These are phyloP conservation scores for Fragum sueziense DNA, from an alignment of 2,888 invertebrate genomes.

Conservation along the genomic window DNA sequence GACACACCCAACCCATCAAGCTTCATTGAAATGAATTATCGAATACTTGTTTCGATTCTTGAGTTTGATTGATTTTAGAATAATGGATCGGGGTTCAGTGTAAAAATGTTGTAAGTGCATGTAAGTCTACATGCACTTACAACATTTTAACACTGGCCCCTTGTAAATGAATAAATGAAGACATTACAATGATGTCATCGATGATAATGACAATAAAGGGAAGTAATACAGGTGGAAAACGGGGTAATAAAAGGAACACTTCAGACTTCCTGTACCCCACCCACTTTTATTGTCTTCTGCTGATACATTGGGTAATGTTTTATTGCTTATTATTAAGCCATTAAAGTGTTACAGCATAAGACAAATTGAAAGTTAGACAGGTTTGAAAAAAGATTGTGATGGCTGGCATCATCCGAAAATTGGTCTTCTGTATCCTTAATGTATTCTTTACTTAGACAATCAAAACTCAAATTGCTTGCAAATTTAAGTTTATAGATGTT, in stretches of 20 bases:
- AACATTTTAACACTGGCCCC: no score
- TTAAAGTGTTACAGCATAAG: not conserved
- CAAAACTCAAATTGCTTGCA: no score
- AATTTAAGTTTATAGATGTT: no score
- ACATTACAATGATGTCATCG: not conserved
- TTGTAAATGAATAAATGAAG: not conserved
- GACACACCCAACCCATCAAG: not conserved
- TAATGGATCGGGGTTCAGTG: no score
- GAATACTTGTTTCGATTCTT: not conserved
- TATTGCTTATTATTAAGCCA: not conserved
- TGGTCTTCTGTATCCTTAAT: no score
- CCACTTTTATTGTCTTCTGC: not conserved
- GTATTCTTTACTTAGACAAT: no score
- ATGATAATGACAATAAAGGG: not conserved
- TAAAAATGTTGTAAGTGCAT: no score
- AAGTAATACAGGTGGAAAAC: not conserved
- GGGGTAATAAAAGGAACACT: not conserved
- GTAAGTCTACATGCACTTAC: no score
- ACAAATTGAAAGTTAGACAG: not conserved
- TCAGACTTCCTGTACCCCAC: not conserved
- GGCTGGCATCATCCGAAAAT: no score
- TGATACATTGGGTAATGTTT: not conserved
- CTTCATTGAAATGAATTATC: not conserved
- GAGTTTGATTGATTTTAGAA: not conserved
- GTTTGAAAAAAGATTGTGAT: not conserved